Evolutionary conservation across 2,888 invertebrate genomes (phyloP).

Genomic region (Microctonus hyperodae): DNA sequence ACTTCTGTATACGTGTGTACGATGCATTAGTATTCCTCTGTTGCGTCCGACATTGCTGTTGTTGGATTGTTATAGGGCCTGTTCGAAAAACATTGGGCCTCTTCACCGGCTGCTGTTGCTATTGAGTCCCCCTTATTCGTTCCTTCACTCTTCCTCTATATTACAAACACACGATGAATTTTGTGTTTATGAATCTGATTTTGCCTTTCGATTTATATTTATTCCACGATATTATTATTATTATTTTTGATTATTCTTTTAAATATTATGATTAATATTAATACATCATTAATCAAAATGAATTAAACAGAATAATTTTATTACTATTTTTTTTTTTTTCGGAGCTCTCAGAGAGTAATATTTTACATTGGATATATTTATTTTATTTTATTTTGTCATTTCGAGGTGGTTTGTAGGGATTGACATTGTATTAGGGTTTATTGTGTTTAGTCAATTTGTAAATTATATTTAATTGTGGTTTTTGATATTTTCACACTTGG

Average conservation of each 20-base stretch:
- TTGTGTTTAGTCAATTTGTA: too few species aligned
- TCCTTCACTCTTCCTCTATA: constrained; percentile 8
- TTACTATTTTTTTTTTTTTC: neutral
- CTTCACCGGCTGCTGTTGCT: constrained; percentile 30
- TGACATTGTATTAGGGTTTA: neutral
- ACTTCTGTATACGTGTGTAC: constrained; percentile 1
- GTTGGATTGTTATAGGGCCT: constrained; percentile 41
- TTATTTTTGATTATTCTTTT: neutral
- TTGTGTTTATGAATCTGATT: neutral
- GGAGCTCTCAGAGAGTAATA: neutral
- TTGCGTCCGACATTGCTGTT: constrained; percentile 52
- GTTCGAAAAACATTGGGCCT: constrained; percentile 55
- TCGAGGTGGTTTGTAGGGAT: neutral
- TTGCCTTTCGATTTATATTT: neutral
- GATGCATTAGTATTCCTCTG: constrained; percentile 54
- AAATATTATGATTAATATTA: constrained; percentile 1
- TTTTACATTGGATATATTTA: neutral
- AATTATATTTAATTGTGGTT: constrained; percentile 33
- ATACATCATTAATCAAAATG: neutral
- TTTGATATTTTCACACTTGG: constrained; percentile 24
- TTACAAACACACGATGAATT: neutral
- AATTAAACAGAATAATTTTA: neutral
- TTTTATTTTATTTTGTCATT: neutral
- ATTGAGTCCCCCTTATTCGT: constrained; percentile 6
- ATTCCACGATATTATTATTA: constrained; percentile 11